Base-by-base conservation (phyloP, 1,140 invertebrate genomes). In the Cardiocondyla obscurior region DNA sequence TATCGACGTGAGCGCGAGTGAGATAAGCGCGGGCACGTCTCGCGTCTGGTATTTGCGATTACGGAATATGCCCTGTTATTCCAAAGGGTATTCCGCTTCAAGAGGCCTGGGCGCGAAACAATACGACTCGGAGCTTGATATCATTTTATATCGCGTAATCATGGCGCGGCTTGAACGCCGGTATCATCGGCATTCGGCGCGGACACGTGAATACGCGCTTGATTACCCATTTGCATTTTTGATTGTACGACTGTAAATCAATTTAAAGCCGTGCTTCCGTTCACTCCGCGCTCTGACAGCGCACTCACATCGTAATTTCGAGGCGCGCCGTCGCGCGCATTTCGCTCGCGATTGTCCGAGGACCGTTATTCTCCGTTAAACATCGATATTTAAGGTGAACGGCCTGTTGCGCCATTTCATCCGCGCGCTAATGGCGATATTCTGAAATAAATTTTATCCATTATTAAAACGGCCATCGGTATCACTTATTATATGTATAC, bases 201-300 rank as follows among this genome's bases (percentile, higher is more conserved):
- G 53, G 69, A 82, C 57, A 46, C 30, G 12, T 60, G 81, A 73
- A 82, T 76, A 62, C 57, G 57, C 69, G 81, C 81, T 82, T 82
- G 74, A 82, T 82, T 73, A 70, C 69, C 57, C 22, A 82, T 82
- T 82, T 82, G 81, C 70, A 82, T 82, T 82, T 82, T 82, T 82
- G 81, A 82, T 82, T 82, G 72, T 74, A 42, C 28, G 57, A 77
- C 70, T 82, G 55, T 51, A 77, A 82, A 82, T 82, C 81, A 77
- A 58, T 76, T 82, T 82, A 76, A 73, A 82, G 55, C 69, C 33
- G 33, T 30, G 46, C 33, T 19, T 69, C 62, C 60, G 72, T n/a
- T 46, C 55, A 33, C 72, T 25, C 25, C n/a, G n/a, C n/a, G n/a
- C 25, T 5, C 30, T 25, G 60, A 77, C 58, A 19, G 30, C n/a